Conservation (phyloP, 2,113 vertebrate species). For the Sardina pilchardus region DNA sequence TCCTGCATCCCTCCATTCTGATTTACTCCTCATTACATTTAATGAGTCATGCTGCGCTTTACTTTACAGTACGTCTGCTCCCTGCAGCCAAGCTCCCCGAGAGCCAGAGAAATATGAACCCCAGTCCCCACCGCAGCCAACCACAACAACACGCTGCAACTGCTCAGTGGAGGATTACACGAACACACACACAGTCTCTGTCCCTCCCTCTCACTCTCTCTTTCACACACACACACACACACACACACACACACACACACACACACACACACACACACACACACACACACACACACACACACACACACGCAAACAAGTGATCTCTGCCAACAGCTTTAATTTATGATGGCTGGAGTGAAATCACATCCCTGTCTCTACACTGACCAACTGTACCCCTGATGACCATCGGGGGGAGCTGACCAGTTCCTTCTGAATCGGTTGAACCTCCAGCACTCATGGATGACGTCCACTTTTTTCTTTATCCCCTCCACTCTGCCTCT, state of each 20-base stretch:
- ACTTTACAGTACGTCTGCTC: background rate
- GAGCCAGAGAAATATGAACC: background rate
- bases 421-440: background rate
- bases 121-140: background rate
- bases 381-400: background rate
- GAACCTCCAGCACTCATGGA: background rate
- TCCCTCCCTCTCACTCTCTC: slow-evolving; percentile 20
- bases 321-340: background rate
- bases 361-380: background rate
- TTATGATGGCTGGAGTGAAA: background rate
- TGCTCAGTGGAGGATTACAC: background rate
- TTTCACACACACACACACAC: background rate
- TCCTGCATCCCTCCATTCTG: background rate
- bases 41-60: background rate
- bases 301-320: background rate
- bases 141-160: background rate
- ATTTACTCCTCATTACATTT: background rate
- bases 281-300: slow-evolving; percentile 8
- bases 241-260: background rate
- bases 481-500: background rate
- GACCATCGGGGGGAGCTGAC: background rate
- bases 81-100: background rate
- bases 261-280: background rate
- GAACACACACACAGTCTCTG: background rate
- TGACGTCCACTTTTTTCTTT: background rate